Conservation (phyloP, 2,888 invertebrate species). For the Pharmacophagus antenor region DNA sequence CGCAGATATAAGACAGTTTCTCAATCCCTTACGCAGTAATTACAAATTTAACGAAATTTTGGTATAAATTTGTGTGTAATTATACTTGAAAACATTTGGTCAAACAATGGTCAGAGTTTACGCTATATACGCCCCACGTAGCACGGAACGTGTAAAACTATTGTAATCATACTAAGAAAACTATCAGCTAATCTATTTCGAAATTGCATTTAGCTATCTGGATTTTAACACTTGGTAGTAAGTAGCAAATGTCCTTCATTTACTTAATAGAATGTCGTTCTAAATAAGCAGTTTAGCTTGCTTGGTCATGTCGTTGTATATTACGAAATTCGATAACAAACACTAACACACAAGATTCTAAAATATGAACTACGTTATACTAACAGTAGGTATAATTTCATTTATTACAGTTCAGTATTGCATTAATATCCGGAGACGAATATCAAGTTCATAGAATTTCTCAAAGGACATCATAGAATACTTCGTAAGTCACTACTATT, state of each 20-base stretch:
- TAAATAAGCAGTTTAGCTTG: constrained; percentile 3
- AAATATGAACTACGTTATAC: too few relatives aligned
- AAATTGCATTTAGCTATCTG: constrained; percentile 13
- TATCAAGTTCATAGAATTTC: too few relatives aligned
- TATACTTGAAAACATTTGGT: too few relatives aligned
- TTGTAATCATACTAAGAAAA: background rate
- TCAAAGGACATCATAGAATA: too few relatives aligned
- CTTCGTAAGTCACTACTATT: too few relatives aligned
- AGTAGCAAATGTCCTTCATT: constrained; percentile 20
- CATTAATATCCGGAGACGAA: too few relatives aligned
- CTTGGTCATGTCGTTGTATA: constrained; percentile 11
- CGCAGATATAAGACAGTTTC: too few relatives aligned
- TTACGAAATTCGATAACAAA: background rate
- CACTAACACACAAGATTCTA: background rate
- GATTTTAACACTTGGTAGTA: constrained; percentile 14
- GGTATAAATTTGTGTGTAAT: too few relatives aligned
- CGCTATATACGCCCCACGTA: background rate
- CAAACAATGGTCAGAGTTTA: background rate
- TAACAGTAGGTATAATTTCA: too few relatives aligned
- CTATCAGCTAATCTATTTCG: constrained; percentile 7
- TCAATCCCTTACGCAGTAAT: too few relatives aligned
- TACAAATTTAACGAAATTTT: too few relatives aligned
- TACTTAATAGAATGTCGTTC: constrained; percentile 25
- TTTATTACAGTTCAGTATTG: too few relatives aligned
- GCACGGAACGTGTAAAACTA: background rate